Evolutionary conservation across 2,888 invertebrate species (phyloP).

Genomic region (Drosophila lutescens): DNA sequence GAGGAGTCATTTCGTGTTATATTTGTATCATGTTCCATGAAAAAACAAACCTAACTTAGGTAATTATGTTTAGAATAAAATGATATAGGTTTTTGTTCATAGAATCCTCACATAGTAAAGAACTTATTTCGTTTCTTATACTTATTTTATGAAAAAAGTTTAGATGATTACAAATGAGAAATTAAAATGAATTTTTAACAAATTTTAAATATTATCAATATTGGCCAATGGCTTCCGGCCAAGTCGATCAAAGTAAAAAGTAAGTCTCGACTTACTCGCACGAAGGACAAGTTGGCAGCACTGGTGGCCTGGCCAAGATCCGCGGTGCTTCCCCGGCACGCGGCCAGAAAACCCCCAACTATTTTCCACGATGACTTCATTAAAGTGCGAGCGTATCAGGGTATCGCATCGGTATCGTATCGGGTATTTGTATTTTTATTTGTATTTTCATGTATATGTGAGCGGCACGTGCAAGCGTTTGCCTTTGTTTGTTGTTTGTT

Average conservation of each 20-base stretch:
- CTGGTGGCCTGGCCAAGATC: constrained; percentile 1
- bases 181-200: no score
- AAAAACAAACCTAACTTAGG: no score
- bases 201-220: no score
- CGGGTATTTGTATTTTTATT: not conserved
- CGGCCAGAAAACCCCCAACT: constrained; percentile 13
- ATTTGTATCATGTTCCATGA: no score
- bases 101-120: no score
- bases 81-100: no score
- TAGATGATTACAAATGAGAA: no score
- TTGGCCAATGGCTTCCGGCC: not conserved
- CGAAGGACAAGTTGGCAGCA: not conserved
- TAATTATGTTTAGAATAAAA: no score
- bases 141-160: no score
- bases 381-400: constrained; percentile 4
- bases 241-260: not conserved
- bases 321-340: constrained; percentile 14
- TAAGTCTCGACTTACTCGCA: no score
- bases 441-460: constrained; percentile 6
- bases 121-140: no score
- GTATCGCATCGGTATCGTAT: not conserved
- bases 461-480: constrained; percentile 11
- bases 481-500: not conserved
- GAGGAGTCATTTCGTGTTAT: no score
- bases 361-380: constrained; percentile 58